Conservation (phyloP, 2,888 invertebrate species). For the Drosophila emarginata region DNA sequence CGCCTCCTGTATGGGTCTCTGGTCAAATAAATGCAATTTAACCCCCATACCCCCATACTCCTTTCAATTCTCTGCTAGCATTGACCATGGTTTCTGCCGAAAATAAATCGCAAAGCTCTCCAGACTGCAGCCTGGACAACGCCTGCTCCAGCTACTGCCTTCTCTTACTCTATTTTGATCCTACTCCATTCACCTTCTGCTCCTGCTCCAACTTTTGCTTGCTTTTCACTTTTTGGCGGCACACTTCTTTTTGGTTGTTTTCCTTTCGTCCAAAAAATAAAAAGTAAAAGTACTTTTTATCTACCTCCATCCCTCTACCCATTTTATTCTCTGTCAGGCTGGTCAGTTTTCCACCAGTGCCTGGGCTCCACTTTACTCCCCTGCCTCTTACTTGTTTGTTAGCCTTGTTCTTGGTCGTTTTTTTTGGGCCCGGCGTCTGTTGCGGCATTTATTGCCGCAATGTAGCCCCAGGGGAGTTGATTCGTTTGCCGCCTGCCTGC, state of each 20-base stretch:
- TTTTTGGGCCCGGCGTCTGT: constrained; percentile 51
- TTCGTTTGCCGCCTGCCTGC: constrained; percentile 42
- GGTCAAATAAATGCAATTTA: constrained; percentile 70
- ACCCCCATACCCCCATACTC: neutral
- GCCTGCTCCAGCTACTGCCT: constrained; percentile 8
- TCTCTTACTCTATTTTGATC: neutral
- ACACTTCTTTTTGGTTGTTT: constrained; percentile 55
- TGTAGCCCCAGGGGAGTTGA: constrained; percentile 49
- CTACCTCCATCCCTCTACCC: neutral
- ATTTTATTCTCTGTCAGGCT: constrained; percentile 21
- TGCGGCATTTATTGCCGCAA: constrained; percentile 72
- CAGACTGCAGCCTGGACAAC: constrained; percentile 27
- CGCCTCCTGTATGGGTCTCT: constrained; percentile 32
- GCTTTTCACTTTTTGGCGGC: constrained; percentile 73
- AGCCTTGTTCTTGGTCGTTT: constrained; percentile 21
- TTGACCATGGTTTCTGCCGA: constrained; percentile 13
- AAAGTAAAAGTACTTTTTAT: constrained; percentile 63
- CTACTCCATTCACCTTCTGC: constrained; percentile 17
- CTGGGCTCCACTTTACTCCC: neutral
- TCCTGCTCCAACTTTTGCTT: constrained; percentile 61
- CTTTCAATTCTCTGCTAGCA: neutral
- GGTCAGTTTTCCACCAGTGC: constrained; percentile 35
- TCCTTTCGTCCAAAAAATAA: constrained; percentile 62
- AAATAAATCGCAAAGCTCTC: constrained; percentile 41
- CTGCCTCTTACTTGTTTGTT: constrained; percentile 4